Conservation (phyloP, 2,113 vertebrate genomes). For the Dasyprocta punctata region DNA sequence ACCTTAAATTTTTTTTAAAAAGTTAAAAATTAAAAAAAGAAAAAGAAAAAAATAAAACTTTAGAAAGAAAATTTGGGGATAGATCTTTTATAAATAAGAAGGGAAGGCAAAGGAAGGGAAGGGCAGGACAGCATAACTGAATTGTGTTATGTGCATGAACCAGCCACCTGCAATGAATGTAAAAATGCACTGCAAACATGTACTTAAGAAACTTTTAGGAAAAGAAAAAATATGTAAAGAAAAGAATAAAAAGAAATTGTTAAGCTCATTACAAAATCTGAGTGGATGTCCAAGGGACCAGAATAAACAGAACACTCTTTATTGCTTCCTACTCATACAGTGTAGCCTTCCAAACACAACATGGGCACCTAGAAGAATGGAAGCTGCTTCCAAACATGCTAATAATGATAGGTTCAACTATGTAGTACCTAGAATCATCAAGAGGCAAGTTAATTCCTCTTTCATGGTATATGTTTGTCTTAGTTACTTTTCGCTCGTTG, state of each 20-base stretch:
- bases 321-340: background rate
- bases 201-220: background rate
- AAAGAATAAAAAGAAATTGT: background rate
- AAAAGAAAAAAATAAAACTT: background rate
- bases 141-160: background rate
- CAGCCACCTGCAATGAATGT: background rate
- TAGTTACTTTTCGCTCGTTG: too few relatives aligned
- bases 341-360: background rate
- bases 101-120: background rate
- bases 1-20: background rate
- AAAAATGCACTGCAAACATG: background rate
- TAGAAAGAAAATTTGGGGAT: background rate
- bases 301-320: background rate
- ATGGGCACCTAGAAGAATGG: background rate
- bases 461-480: background rate
- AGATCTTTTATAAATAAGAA: background rate
- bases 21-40: background rate
- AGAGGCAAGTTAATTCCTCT: background rate
- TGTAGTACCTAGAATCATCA: background rate
- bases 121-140: background rate
- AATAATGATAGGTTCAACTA: background rate
- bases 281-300: background rate
- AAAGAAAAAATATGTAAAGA: background rate
- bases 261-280: background rate
- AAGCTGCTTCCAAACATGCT: background rate